A percentile compares a stretch with the other conserved stretches of the same genome.
These are phyloP conservation scores for Manis javanica DNA, from an alignment of 2,797 vertebrate species.

Conservation along the genomic window DNA sequence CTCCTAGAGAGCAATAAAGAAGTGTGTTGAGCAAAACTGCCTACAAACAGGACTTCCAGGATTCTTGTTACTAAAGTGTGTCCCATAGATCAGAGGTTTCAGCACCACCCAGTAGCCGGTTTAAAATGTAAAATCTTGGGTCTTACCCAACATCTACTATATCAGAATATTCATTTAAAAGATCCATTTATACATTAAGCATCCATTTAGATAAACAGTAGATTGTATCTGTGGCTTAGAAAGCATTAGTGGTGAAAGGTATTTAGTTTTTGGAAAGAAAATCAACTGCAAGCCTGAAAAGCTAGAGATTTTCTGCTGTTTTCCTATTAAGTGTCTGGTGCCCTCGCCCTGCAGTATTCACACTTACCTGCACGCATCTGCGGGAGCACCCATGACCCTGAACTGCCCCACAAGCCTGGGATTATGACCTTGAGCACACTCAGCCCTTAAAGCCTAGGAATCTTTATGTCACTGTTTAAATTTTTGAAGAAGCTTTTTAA, in stretches of 20 bases:
- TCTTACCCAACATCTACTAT: background rate
- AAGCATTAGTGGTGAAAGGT: background rate
- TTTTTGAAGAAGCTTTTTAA: background rate
- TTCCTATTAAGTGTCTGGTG: background rate
- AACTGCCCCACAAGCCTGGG: background rate
- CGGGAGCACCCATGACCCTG: background rate
- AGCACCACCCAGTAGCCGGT: background rate
- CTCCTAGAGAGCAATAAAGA: background rate
- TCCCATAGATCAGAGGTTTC: background rate
- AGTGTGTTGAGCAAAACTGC: background rate
- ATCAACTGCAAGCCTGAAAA: background rate
- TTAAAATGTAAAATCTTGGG: background rate
- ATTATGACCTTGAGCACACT: background rate
- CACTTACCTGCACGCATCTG: background rate
- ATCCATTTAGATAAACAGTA: background rate
- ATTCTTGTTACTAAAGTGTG: background rate
- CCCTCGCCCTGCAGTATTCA: background rate
- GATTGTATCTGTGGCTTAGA: background rate
- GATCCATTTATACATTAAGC: background rate
- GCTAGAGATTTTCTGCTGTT: background rate
- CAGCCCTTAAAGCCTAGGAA: background rate
- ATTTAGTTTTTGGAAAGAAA: background rate
- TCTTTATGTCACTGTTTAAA: background rate
- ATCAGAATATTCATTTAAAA: conserved; percentile 11
- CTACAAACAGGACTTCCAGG: background rate